These are phyloP conservation scores for Sitta europaea DNA, from an alignment of 2,113 vertebrate species.

Conservation along the genomic window DNA sequence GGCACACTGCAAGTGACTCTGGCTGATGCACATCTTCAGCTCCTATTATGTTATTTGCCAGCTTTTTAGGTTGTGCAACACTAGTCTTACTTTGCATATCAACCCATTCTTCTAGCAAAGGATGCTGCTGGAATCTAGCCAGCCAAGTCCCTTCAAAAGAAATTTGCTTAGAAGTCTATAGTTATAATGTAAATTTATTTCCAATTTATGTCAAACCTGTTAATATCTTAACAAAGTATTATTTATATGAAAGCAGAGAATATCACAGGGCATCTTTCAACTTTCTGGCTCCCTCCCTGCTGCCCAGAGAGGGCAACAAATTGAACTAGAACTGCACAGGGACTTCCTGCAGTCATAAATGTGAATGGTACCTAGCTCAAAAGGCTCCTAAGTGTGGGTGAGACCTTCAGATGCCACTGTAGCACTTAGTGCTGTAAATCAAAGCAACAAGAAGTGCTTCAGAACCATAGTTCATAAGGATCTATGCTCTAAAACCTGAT, in stretches of 20 bases:
- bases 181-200: not conserved
- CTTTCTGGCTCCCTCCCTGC: not conserved
- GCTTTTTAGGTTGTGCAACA: not conserved
- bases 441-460: not conserved
- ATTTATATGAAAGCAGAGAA: not conserved
- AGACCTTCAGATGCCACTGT: not conserved
- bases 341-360: not conserved
- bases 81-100: not conserved
- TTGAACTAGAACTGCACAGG: not conserved
- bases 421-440: not conserved
- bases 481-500: not conserved
- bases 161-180: not conserved
- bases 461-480: not conserved
- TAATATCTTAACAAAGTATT: not conserved
- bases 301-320: not conserved
- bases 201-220: not conserved
- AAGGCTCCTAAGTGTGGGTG: not conserved
- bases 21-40: not conserved
- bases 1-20: fast-evolving
- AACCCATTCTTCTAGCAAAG: not conserved
- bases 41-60: not conserved
- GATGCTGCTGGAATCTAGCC: not conserved
- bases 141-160: not conserved
- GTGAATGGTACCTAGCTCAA: not conserved
- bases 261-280: not conserved